phyloP scores from a whole-genome alignment of 2,888 invertebrate species.

The Leptopilina drosophilae region DNA sequence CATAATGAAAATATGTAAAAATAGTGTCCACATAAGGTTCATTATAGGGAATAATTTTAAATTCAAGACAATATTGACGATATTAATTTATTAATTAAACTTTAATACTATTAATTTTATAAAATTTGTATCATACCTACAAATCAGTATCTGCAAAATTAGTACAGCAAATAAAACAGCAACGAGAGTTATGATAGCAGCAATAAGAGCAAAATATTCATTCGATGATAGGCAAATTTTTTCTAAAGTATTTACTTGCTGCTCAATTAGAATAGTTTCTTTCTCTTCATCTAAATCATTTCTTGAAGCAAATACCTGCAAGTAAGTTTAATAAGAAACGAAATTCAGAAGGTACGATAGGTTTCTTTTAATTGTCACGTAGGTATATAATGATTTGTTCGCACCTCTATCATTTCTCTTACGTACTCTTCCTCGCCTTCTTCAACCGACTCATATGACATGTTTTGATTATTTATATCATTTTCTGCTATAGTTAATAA shows the following conservation, averaged over 20 bases:
- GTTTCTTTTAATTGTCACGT: background rate
- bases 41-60: no score
- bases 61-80: no score
- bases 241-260: conserved; percentile 81
- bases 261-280: conserved; percentile 69
- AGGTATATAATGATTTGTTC: conserved; percentile 1
- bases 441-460: conserved; percentile 55
- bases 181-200: conserved; percentile 86
- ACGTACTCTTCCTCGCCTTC: conserved; percentile 85
- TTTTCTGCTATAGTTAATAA: conserved; percentile 69
- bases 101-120: background rate
- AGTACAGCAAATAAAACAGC: conserved; percentile 86
- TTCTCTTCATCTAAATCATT: conserved; percentile 75
- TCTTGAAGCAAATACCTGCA: conserved; percentile 88
- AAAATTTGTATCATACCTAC: conserved; percentile 80
- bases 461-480: conserved; percentile 54
- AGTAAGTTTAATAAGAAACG: background rate
- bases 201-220: conserved; percentile 91
- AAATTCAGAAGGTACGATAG: no score
- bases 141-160: conserved; percentile 86
- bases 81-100: no score
- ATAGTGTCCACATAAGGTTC: no score
- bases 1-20: no score
- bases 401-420: conserved; percentile 92
- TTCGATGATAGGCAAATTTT: conserved; percentile 89